phyloP scores from a whole-genome alignment of 2,888 invertebrate species.

The Dynastes hyllus region DNA sequence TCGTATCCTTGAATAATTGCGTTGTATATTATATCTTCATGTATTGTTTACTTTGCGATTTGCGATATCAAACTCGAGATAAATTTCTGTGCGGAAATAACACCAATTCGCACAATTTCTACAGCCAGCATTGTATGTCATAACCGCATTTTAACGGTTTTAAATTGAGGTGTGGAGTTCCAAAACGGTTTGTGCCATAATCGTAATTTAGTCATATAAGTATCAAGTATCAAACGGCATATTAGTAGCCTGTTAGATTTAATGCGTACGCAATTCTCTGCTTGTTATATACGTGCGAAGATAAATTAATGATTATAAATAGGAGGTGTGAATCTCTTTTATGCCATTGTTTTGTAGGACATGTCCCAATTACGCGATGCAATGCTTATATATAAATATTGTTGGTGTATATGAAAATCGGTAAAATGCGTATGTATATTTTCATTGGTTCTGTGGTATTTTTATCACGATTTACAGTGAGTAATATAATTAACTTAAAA shows the following conservation, averaged over 20 bases:
- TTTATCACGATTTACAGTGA: no score
- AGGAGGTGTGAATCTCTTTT: constrained; percentile 14
- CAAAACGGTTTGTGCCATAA: constrained; percentile 10
- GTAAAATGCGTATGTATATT: no score
- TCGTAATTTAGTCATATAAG: not conserved
- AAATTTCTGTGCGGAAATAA: not conserved
- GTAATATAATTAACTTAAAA: no score
- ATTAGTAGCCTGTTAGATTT: constrained; percentile 7
- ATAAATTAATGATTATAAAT: constrained; percentile 21
- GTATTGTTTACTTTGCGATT: not conserved
- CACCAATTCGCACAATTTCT: not conserved
- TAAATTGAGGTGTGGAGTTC: not conserved
- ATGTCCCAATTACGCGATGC: not conserved
- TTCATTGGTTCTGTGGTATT: no score
- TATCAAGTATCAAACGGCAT: not conserved
- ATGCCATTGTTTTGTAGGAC: constrained; percentile 15
- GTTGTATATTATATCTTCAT: not conserved
- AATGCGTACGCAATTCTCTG: not conserved
- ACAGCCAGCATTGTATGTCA: not conserved
- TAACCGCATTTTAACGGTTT: constrained; percentile 17
- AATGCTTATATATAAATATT: constrained; percentile 2
- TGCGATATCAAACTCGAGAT: not conserved
- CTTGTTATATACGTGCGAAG: constrained; percentile 14
- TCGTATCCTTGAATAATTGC: not conserved
- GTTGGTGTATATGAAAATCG: not conserved